These are phyloP conservation scores for Ceratosolen solmsi DNA, from an alignment of 1,140 invertebrate genomes.

Conservation along the genomic window DNA sequence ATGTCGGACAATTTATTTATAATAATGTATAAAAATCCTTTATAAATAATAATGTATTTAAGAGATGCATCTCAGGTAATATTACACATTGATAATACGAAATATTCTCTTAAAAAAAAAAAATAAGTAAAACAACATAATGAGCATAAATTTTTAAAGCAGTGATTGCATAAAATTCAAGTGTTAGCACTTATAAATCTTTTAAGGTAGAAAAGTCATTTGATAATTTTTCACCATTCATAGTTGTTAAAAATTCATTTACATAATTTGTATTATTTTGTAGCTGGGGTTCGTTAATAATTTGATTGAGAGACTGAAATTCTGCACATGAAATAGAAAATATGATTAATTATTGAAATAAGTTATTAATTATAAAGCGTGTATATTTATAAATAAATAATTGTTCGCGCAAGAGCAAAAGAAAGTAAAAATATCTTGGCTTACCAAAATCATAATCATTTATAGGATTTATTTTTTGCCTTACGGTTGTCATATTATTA, in stretches of 20 bases:
- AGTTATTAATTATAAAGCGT: background rate
- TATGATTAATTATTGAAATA: background rate
- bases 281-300: background rate
- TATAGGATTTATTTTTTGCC: constrained; percentile 4
- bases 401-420: background rate
- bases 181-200: background rate
- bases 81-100: background rate
- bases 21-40: background rate
- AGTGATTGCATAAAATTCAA: background rate
- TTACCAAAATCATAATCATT: background rate
- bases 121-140: background rate
- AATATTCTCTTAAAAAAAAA: background rate
- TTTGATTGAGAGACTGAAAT: background rate
- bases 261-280: background rate
- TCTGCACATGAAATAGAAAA: background rate
- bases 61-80: background rate
- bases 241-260: constrained; percentile 5
- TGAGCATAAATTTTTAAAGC: background rate
- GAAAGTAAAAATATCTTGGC: background rate
- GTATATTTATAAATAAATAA: background rate
- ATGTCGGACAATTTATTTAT: background rate
- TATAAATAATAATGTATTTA: background rate
- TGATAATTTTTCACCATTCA: background rate
- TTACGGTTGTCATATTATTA: background rate
- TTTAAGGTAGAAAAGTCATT: background rate